Conservation (phyloP, 2,797 vertebrate species). For the Erpetoichthys calabaricus region DNA sequence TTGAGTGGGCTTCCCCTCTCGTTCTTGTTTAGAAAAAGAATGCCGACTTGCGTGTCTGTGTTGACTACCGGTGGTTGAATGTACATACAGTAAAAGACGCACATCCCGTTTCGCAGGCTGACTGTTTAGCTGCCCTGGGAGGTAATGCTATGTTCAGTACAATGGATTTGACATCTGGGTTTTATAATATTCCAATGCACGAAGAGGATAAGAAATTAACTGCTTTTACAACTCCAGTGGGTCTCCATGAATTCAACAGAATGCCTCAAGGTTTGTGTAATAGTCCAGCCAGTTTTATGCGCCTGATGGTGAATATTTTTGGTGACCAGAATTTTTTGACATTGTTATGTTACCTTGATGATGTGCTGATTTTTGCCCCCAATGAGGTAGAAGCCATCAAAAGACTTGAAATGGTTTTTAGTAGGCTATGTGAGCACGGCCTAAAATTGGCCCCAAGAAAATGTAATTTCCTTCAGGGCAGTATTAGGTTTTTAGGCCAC, state of each 20-base stretch:
- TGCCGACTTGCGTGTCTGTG: too few relatives aligned
- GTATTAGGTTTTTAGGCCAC: constrained; percentile 12
- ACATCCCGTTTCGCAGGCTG: too few relatives aligned
- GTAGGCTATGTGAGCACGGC: background rate
- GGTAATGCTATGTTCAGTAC: background rate
- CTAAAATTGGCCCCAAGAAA: constrained; percentile 6
- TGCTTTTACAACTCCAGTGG: background rate
- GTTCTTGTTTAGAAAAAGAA: too few relatives aligned
- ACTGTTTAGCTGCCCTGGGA: background rate
- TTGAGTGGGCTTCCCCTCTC: too few relatives aligned
- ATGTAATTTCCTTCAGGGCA: constrained; percentile 7
- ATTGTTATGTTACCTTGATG: background rate
- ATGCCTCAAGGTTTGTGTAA: background rate
- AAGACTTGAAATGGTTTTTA: too few relatives aligned
- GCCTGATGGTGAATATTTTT: background rate
- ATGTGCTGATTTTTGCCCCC: background rate
- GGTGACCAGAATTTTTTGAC: background rate
- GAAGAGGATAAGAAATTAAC: background rate
- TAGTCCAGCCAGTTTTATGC: background rate
- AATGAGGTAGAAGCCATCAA: background rate
- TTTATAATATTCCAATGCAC: constrained; percentile 1
- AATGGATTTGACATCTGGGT: background rate
- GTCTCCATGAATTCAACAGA: background rate
- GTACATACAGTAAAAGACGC: background rate
- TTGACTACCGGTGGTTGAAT: too few relatives aligned